Evolutionary conservation across 2,797 vertebrate species (phyloP).

Genomic region (Brachyrhaphis roseni): DNA sequence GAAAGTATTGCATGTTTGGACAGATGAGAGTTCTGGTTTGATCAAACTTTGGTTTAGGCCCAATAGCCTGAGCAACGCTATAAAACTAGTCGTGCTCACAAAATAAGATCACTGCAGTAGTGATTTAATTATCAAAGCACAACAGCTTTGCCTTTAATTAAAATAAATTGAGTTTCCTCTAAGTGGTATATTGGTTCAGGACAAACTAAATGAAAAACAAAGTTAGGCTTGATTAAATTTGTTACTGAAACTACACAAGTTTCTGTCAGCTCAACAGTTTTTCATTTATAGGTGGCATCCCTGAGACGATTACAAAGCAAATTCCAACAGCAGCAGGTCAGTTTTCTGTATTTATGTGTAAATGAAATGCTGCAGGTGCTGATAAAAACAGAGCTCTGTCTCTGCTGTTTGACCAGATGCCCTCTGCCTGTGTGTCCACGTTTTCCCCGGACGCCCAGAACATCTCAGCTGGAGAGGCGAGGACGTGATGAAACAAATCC

Average conservation of each 20-base stretch:
- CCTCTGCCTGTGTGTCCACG: background rate
- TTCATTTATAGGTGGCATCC: background rate
- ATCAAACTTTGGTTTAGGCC: background rate
- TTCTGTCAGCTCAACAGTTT: background rate
- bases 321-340: background rate
- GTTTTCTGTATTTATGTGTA: background rate
- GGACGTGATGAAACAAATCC: slow-evolving; percentile 40
- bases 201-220: background rate
- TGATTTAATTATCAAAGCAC: background rate
- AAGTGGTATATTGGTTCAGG: background rate
- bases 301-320: background rate
- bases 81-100: background rate
- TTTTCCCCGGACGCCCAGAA: slow-evolving; percentile 17
- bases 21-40: background rate
- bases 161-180: background rate
- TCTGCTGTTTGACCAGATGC: slow-evolving; percentile 21
- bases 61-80: background rate
- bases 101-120: background rate
- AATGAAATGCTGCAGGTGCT: slow-evolving; percentile 13
- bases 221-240: background rate
- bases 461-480: slow-evolving; percentile 39
- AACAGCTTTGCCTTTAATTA: background rate
- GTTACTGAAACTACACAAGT: background rate
- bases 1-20: background rate
- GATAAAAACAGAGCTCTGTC: background rate